Evolutionary conservation across 2,797 vertebrate species (phyloP).

Genomic region (Oreochromis grahami): DNA sequence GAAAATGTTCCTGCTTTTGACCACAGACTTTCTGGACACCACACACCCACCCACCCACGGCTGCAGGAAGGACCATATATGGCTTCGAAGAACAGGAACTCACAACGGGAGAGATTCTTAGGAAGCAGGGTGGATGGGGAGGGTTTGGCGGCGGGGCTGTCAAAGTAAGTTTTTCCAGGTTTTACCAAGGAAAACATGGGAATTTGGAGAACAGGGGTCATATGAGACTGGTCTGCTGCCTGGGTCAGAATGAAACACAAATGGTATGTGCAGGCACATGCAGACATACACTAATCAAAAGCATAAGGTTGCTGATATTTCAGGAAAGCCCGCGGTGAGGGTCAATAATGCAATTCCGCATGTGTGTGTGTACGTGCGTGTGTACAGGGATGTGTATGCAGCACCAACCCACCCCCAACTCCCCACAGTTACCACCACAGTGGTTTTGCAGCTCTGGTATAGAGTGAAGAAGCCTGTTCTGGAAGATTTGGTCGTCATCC

Average conservation of each 20-base stretch:
- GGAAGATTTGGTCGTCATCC: conserved; percentile 38
- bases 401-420: not conserved
- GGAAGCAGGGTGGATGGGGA: conserved; percentile 33
- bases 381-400: not conserved
- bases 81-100: conserved; percentile 38
- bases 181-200: conserved; percentile 56
- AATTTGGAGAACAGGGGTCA: conserved; percentile 47
- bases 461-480: conserved; percentile 39
- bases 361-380: not conserved
- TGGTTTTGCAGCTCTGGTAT: conserved; percentile 33
- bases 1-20: conserved; percentile 54
- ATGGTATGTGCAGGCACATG: conserved; percentile 16
- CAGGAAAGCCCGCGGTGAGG: conserved; percentile 60
- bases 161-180: conserved; percentile 63
- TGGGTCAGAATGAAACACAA: conserved; percentile 55
- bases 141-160: not conserved
- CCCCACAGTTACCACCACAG: not conserved
- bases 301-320: conserved; percentile 69
- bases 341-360: conserved; percentile 57
- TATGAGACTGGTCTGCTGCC: conserved; percentile 34
- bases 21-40: conserved; percentile 50
- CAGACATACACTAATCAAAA: conserved; percentile 62
- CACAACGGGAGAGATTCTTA: conserved; percentile 41
- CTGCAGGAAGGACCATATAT: conserved; percentile 58
- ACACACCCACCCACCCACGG: conserved; percentile 44